Conservation (phyloP, 2,797 vertebrate genomes). For the Acomys russatus region DNA sequence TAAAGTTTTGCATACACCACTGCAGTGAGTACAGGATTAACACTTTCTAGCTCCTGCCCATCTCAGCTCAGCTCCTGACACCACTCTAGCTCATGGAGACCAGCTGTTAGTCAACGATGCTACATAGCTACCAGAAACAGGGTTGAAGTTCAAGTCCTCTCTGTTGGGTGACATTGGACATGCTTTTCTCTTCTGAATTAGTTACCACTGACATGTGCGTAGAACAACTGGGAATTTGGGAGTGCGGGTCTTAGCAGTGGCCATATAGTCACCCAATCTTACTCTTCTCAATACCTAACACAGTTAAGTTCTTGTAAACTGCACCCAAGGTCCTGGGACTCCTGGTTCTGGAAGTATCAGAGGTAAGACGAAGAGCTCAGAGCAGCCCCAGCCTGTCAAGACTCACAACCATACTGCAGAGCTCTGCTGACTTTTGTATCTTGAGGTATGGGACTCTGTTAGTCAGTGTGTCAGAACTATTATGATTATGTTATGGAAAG, state of each 20-base stretch:
- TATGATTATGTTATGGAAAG: background rate
- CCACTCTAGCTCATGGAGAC: background rate
- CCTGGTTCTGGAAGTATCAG: background rate
- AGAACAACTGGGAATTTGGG: background rate
- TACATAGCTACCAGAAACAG: background rate
- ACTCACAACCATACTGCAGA: background rate
- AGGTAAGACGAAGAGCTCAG: background rate
- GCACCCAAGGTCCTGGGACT: background rate
- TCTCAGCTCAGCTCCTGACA: background rate
- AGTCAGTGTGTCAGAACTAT: background rate
- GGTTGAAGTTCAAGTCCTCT: fast-evolving
- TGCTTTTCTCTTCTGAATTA: background rate
- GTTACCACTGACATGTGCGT: background rate
- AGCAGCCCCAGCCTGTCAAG: background rate
- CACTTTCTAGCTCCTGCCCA: background rate
- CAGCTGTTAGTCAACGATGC: background rate
- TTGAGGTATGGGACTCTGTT: background rate
- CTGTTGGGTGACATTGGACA: fast-evolving
- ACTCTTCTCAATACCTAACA: background rate
- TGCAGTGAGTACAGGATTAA: background rate
- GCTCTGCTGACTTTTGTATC: background rate
- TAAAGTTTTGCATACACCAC: background rate
- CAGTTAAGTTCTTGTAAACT: background rate
- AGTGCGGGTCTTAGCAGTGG: background rate
- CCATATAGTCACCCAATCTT: no score